Evolutionary conservation across 2,888 invertebrate species (phyloP).

Genomic region (Gari tellinella): DNA sequence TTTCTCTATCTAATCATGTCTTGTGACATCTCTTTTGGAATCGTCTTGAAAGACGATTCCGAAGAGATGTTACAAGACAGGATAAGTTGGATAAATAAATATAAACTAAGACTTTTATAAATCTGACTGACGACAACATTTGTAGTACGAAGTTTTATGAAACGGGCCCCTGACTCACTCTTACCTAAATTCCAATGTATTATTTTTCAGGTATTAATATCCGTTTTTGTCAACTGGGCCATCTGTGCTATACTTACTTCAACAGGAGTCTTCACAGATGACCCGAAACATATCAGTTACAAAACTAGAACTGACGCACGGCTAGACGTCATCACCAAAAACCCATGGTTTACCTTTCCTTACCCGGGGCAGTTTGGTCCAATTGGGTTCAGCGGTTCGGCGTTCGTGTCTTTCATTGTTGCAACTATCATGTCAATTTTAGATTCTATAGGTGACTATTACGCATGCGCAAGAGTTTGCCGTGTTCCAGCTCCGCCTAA

Average conservation of each 20-base stretch:
- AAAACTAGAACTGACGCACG: slow-evolving; percentile 79
- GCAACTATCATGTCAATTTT: slow-evolving; percentile 17
- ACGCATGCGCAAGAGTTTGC: slow-evolving; percentile 73
- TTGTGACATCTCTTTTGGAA: no score
- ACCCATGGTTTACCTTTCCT: slow-evolving; percentile 82
- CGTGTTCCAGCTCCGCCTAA: slow-evolving; percentile 92
- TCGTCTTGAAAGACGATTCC: no score
- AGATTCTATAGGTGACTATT: slow-evolving; percentile 19
- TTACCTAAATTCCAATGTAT: no score
- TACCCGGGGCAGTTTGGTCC: slow-evolving; percentile 82
- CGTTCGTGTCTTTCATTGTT: slow-evolving; percentile 14
- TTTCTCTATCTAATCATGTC: no score
- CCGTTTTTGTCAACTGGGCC: slow-evolving; percentile 75
- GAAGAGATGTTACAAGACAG: no score
- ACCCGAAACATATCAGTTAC: slow-evolving; percentile 75
- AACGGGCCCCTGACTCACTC: no score
- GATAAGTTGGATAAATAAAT: no score
- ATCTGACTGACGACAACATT: no score
- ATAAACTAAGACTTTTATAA: no score
- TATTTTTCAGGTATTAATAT: slow-evolving; percentile 74
- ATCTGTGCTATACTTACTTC: slow-evolving; percentile 75
- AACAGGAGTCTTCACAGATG: slow-evolving; percentile 82
- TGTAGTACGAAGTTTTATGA: no score
- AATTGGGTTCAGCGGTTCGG: slow-evolving; percentile 11
- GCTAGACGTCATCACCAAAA: slow-evolving; percentile 65